Evolutionary conservation across 2,888 invertebrate species (phyloP).

Genomic region (Pristionchus maxplancki): DNA sequence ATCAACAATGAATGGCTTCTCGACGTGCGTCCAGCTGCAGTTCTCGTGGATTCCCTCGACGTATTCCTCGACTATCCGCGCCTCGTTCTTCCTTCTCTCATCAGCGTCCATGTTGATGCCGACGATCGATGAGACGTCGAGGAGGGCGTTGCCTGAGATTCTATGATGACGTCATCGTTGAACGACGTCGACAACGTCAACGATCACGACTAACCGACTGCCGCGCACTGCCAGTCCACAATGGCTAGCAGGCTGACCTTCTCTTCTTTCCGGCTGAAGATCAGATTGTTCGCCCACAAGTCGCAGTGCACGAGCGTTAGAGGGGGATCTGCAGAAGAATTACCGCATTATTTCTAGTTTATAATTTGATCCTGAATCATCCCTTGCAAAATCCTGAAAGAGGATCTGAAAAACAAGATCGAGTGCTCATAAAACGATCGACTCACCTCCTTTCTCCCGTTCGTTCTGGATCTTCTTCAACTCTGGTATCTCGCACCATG

Average conservation of each 20-base stretch:
- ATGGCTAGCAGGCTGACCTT: neutral
- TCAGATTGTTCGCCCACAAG: conserved; percentile 15
- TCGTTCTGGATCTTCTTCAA: neutral
- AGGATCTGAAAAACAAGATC: too few species aligned
- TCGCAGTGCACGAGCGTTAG: neutral
- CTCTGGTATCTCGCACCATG: neutral
- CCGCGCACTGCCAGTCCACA: neutral
- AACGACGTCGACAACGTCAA: too few species aligned
- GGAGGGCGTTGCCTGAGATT: neutral
- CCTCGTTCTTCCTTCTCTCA: neutral
- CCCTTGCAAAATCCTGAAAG: too few species aligned
- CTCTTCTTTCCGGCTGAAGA: neutral
- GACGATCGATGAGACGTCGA: neutral
- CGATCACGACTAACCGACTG: neutral
- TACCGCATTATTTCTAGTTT: neutral
- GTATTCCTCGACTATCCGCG: neutral
- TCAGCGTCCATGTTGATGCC: conserved; percentile 23
- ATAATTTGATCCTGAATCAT: too few species aligned
- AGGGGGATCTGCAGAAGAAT: neutral
- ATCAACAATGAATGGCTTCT: neutral
- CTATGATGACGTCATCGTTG: too few species aligned
- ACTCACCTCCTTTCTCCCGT: neutral
- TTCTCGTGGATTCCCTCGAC: neutral
- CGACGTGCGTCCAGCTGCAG: neutral
- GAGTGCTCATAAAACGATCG: neutral